Base-by-base conservation (phyloP, 2,797 vertebrate genomes). In the Xenopus petersii region DNA sequence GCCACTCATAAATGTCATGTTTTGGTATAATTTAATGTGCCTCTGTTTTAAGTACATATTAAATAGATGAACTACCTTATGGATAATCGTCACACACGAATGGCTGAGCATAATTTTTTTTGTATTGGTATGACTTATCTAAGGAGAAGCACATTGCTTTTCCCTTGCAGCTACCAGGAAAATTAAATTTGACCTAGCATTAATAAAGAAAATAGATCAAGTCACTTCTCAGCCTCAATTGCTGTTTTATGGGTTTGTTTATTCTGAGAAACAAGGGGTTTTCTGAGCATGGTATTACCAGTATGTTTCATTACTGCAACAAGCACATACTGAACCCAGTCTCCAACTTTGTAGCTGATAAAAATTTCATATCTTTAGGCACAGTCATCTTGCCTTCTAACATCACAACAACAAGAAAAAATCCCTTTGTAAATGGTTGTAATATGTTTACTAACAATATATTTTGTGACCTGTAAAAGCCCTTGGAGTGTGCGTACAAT, bases 291-390 rank as follows among this genome's bases (percentile, higher is more conserved):
- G 26, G 46, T 70, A 64, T 70, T 75, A 75, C 63, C 49, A 68
- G 73, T 75, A 47, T 75, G 59, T 75, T 69, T 75, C 73, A 75
- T 75, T 70, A 56, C 60, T 64, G 48, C 73, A 75, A 75, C 73
- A 75, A 64, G 67, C 67, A 64, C 60, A 70, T 62, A 64, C 59
- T 75, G 73, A 75, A 67, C 67, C 24, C 73, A 75, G 73, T 26
- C 60, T 54, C 64, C 47, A 21, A 42, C 66, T 75, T 69, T 64
- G 67, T 70, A 75, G 73, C 73, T 56, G 67, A 69, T 75, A 70
- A 75, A 75, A 75, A 75, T 75, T 67, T 70, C 73, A 75, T 75
- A 75, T 75, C 73, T 75, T 69, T 69, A 75, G 67, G 73, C 73
- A 63, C 67, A 75, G 59, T 64, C 47, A 70, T 75, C 73, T 75